These are phyloP conservation scores for Toxostoma redivivum DNA, from an alignment of 2,113 vertebrate genomes.

Conservation along the genomic window DNA sequence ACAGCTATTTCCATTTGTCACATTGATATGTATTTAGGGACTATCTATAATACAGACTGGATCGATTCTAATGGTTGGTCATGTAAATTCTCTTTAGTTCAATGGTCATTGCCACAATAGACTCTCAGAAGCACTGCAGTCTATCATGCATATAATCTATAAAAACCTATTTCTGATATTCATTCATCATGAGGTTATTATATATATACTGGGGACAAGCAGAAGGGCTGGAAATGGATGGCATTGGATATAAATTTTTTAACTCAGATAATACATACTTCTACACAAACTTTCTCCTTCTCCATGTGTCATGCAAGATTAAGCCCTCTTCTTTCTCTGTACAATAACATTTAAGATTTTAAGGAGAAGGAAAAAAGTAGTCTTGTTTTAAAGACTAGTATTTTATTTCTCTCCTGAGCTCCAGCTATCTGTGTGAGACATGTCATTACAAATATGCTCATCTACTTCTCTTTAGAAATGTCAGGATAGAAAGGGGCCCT, in stretches of 20 bases:
- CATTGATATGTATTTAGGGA: constrained; percentile 18
- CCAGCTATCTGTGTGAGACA: not conserved
- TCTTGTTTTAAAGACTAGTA: not conserved
- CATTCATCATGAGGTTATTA: not conserved
- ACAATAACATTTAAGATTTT: not conserved
- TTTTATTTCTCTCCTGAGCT: not conserved
- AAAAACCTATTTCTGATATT: not conserved
- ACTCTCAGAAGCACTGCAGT: constrained; percentile 7
- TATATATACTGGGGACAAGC: not conserved
- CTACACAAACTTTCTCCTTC: not conserved
- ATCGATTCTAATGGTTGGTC: constrained; percentile 16
- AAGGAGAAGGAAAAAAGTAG: not conserved
- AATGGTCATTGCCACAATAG: not conserved
- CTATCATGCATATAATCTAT: not conserved
- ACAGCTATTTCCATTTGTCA: constrained; percentile 30
- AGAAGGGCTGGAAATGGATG: not conserved
- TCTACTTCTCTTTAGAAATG: not conserved
- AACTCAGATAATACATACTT: not conserved
- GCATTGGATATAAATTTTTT: not conserved
- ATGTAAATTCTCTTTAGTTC: constrained; percentile 42
- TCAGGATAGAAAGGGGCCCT: not conserved
- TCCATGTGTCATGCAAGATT: not conserved
- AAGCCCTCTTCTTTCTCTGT: not conserved
- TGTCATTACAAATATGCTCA: not conserved
- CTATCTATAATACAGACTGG: constrained; percentile 1